These are phyloP conservation scores for Chiloscyllium plagiosum DNA, from an alignment of 2,113 vertebrate genomes.

Conservation along the genomic window DNA sequence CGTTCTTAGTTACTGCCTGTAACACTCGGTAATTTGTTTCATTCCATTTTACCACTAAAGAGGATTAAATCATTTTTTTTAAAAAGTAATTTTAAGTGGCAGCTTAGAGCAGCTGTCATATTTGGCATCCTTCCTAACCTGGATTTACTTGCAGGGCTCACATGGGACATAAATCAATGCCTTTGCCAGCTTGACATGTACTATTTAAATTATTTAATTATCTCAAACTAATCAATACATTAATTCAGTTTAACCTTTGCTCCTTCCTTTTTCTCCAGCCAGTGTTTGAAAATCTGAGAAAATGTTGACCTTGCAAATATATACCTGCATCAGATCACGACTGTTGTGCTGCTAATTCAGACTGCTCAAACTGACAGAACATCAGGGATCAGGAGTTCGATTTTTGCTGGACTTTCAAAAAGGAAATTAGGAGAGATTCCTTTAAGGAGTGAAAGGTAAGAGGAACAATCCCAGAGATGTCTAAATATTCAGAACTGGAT, in stretches of 20 bases:
- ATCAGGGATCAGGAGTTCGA: background rate
- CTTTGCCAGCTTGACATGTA: background rate
- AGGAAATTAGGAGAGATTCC: too few species aligned
- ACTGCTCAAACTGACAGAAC: background rate
- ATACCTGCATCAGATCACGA: background rate
- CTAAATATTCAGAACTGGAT: too few species aligned
- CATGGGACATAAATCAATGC: conserved; percentile 4
- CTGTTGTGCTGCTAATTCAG: background rate
- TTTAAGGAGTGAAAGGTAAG: too few species aligned
- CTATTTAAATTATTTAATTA: conserved; percentile 19
- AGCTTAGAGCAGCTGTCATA: background rate
- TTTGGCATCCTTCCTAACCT: background rate
- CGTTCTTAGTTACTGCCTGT: background rate
- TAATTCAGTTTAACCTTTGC: background rate
- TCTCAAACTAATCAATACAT: conserved; percentile 10
- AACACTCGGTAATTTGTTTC: background rate
- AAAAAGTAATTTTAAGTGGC: background rate
- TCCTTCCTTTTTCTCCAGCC: background rate
- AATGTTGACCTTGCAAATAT: background rate
- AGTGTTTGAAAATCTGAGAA: background rate
- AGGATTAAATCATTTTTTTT: background rate
- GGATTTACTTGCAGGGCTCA: background rate
- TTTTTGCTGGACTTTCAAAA: background rate
- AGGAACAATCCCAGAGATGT: too few species aligned
- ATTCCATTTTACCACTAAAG: background rate